Evolutionary conservation across 2,888 invertebrate genomes (phyloP).

Genomic region (Hedychridium roseum): DNA sequence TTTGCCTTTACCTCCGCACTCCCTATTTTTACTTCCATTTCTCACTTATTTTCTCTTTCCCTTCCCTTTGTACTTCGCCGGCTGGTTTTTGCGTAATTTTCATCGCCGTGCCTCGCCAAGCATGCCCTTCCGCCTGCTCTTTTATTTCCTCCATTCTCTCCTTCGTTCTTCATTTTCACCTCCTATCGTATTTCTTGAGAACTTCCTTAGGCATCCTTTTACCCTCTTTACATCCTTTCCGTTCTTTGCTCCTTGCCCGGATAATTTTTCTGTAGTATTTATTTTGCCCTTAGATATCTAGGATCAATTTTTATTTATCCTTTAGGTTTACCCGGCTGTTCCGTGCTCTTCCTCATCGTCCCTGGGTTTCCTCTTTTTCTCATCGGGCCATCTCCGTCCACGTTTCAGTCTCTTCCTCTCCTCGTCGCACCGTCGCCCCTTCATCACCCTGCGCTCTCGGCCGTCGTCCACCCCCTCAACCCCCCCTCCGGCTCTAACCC

Average conservation of each 20-base stretch:
- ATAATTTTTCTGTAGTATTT: no score
- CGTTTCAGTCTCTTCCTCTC: constrained; percentile 3
- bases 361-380: no score
- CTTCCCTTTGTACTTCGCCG: neutral
- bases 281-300: no score
- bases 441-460: constrained; percentile 8
- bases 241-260: no score
- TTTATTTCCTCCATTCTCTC: constrained; percentile 26
- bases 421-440: constrained; percentile 4
- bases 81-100: neutral
- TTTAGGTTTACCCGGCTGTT: no score
- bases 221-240: no score
- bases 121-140: neutral
- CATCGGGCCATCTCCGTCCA: neutral
- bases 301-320: no score
- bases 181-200: constrained; percentile 28
- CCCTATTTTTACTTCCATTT: neutral
- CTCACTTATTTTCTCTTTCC: neutral
- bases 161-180: constrained; percentile 24
- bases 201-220: constrained; percentile 26
- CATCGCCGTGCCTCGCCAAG: no score
- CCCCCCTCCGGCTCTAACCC: constrained; percentile 47
- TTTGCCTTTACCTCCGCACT: neutral
- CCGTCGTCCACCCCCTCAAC: constrained; percentile 25
- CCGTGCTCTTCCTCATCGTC: no score